Percentiles rank a stretch among this genome's conserved stretches.
Conservation (phyloP, 2,113 vertebrate genomes). For the Misgurnus anguillicaudatus region DNA sequence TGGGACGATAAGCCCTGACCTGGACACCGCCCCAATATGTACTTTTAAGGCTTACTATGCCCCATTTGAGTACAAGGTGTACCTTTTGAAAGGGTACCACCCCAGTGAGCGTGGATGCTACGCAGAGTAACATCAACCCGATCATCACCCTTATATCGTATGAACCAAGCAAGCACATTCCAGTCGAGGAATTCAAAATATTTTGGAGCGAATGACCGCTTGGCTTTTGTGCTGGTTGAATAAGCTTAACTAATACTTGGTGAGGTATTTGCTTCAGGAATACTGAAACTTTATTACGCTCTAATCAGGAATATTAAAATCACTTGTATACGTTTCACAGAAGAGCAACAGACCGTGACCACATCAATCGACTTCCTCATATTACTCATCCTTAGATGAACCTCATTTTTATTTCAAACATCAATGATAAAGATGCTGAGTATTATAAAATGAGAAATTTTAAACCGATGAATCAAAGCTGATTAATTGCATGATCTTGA, state of each 20-base stretch:
- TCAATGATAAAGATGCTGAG: background rate
- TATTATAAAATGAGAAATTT: background rate
- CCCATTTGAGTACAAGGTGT: too few relatives aligned
- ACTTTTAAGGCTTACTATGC: too few relatives aligned
- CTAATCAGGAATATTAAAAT: background rate
- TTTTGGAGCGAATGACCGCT: constrained; percentile 6
- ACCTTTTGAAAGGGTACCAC: too few relatives aligned
- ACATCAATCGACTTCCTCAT: too few relatives aligned
- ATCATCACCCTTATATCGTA: background rate
- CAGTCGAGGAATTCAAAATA: constrained; percentile 19
- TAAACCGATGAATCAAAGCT: background rate
- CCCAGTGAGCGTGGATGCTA: constrained; percentile 22
- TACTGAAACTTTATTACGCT: background rate
- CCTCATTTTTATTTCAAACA: too few relatives aligned
- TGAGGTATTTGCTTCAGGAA: constrained; percentile 32
- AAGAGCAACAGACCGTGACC: too few relatives aligned
- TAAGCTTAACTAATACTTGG: constrained; percentile 13
- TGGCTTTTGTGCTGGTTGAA: constrained; percentile 22
- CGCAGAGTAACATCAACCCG: constrained; percentile 14
- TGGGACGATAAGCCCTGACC: too few relatives aligned
- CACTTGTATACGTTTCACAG: too few relatives aligned
- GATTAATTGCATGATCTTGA: background rate
- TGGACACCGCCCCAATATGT: too few relatives aligned
- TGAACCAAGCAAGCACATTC: constrained; percentile 29
- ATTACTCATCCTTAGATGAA: too few relatives aligned